These are phyloP conservation scores for Kuschelorhynchus macadamiae DNA, from an alignment of 2,888 invertebrate species.

Conservation along the genomic window DNA sequence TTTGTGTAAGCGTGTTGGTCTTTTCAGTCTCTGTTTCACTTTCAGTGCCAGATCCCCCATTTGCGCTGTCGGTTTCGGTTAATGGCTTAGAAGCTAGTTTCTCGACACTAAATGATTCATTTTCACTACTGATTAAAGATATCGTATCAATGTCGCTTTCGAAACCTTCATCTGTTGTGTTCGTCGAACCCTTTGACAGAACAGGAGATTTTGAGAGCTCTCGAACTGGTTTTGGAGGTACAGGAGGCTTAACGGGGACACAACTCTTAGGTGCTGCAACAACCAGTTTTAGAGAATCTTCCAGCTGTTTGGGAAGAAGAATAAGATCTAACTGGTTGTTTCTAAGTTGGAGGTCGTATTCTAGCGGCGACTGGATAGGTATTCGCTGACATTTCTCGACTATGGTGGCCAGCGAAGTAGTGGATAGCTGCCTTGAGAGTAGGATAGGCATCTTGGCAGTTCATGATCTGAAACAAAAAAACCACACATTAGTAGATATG, in stretches of 20 bases:
- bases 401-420: constrained; percentile 62
- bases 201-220: constrained; percentile 27
- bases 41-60: constrained; percentile 66
- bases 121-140: constrained; percentile 66
- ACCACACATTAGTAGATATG: neutral
- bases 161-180: constrained; percentile 68
- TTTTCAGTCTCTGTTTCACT: constrained; percentile 60
- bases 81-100: constrained; percentile 56
- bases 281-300: constrained; percentile 49
- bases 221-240: constrained; percentile 11
- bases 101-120: constrained; percentile 61
- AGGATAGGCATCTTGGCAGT: constrained; percentile 64
- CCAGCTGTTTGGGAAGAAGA: constrained; percentile 53
- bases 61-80: constrained; percentile 67
- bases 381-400: constrained; percentile 64
- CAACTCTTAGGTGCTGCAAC: constrained; percentile 59
- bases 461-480: constrained; percentile 65
- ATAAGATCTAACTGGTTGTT: constrained; percentile 62
- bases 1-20: constrained; percentile 48
- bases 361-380: constrained; percentile 58
- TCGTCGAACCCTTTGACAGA: constrained; percentile 48
- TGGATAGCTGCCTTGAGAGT: constrained; percentile 64
- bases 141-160: constrained; percentile 69
- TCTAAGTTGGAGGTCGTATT: constrained; percentile 64
- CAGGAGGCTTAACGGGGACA: constrained; percentile 4